Evolutionary conservation across 2,888 invertebrate species (phyloP), one percentile per base, ranked within the genome.

Genomic region (Noctuana brunneofusca): DNA sequence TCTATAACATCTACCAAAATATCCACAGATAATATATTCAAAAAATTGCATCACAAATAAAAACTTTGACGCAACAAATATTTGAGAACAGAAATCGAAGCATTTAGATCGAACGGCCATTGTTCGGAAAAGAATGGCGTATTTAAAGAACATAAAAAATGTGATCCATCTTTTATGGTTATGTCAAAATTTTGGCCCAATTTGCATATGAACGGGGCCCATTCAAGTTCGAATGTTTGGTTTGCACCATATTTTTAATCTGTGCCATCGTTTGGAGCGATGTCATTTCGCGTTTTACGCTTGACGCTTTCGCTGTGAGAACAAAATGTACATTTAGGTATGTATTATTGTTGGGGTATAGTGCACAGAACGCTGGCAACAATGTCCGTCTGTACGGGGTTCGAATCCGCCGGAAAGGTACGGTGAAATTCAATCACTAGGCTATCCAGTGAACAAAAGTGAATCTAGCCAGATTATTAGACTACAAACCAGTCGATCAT

Each of bases 131-230:
- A 50, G 63, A 63, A 63, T 63, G 52, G 52, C 50, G 56, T 55
- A 62, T 62, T 62, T 55, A 49, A 14, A 49, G 50, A 41, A 63
- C 43, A 56, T 46, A 50, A 63, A 63, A 63, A 80, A 81, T 75
- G 71, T 76, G 84, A 87, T 84, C 84, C 80, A 85, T 87, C 89
- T 86, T 84, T 87, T 87, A 84, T 88, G 82, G 83, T 79, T 83
- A 79, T 82, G 88, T 88, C 89, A 88, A 80, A 81, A 80, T 76
- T 74, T 75, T 74, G 68, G 66, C 75, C 83, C 76, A 70, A 76
- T 90, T 90, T 89, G 87, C 89, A 90, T 90, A 89, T 87, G 86
- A 90, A 90, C 78, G 71, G 79, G 68, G 55, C 68, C 68, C 68
- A 69, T 72, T 72, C 71, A 66, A 64, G 77, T 78, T 72, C 66